Evolutionary conservation across 2,888 invertebrate genomes (phyloP), one percentile per base, ranked within the genome.

Genomic region (Coenonympha glycerion): DNA sequence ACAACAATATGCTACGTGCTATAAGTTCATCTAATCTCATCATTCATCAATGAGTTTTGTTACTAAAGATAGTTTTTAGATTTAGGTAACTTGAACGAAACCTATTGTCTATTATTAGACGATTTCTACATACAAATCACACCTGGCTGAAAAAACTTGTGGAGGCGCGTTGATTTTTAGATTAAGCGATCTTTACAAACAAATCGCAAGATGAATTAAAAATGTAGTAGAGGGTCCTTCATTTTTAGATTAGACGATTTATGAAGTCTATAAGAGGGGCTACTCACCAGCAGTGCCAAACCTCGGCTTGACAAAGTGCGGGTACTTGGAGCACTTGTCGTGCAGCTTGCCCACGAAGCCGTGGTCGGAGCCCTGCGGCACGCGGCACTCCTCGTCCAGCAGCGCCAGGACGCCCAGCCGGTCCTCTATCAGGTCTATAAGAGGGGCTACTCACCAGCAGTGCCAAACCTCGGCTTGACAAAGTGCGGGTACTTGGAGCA

Each of bases 221-320:
- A 16, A 96, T 96, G 39, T 89, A 89, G 72, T 99, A 99, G 88
- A 64, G 95, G 93, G 24, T 94, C 92, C 78, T 99, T 99, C n/a
- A n/a, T n/a, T n/a, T n/a, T n/a, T n/a, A n/a, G n/a, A n/a, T n/a
- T n/a, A n/a, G n/a, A n/a, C n/a, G n/a, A n/a, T 99, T 99, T 49
- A 99, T 99, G 60, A 99, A 90, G 87, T 99, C 98, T 66, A 99
- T 99, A n/a, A n/a, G n/a, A n/a, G n/a, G n/a, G n/a, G n/a, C n/a
- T n/a, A 56, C 68, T 59, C 3, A 83, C 80, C 80, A 5, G 74
- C 67, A 15, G 74, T 71, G 3, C 96, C 96, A 66, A 97, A 95
- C 46, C 97, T 88, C 0, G 97, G 96, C 73, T 94, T 96, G 61
- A 92, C 91, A 65, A 97, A 98, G 71, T 98, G 96, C 33, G 92